These are phyloP conservation scores for Addax nasomaculatus DNA, from an alignment of 2,113 vertebrate genomes.

Conservation along the genomic window DNA sequence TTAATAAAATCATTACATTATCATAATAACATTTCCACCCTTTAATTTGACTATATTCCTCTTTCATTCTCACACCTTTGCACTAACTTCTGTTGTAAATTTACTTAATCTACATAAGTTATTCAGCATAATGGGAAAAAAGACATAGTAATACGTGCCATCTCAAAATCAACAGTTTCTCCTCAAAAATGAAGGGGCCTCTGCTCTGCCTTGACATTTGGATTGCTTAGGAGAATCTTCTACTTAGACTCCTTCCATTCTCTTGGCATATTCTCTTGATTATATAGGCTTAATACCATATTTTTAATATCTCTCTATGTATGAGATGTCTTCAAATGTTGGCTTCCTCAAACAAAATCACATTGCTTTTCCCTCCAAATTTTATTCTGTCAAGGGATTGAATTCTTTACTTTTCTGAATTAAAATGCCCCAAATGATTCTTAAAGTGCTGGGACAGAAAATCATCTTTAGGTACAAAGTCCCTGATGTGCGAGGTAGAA, in stretches of 20 bases:
- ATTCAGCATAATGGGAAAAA: conserved; percentile 20
- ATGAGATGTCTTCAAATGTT: neutral
- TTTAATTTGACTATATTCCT: conserved; percentile 33
- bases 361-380: neutral
- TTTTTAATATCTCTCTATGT: conserved; percentile 32
- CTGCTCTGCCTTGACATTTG: neutral
- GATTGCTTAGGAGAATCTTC: neutral
- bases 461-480: conserved; percentile 6
- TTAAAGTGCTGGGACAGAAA: neutral
- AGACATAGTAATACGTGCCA: neutral
- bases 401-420: neutral
- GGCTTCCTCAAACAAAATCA: conserved; percentile 2
- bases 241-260: neutral
- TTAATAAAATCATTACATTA: conserved; percentile 49
- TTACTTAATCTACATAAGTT: conserved; percentile 49
- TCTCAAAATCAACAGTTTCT: conserved; percentile 26
- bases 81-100: conserved; percentile 12
- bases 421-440: neutral
- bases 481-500: neutral
- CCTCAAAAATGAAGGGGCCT: neutral
- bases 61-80: conserved; percentile 5
- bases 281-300: neutral
- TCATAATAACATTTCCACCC: conserved; percentile 10
- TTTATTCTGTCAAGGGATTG: neutral
- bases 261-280: conserved; percentile 23